phyloP scores from a whole-genome alignment of 1,140 invertebrate species.

The Drosophila tropicalis region DNA sequence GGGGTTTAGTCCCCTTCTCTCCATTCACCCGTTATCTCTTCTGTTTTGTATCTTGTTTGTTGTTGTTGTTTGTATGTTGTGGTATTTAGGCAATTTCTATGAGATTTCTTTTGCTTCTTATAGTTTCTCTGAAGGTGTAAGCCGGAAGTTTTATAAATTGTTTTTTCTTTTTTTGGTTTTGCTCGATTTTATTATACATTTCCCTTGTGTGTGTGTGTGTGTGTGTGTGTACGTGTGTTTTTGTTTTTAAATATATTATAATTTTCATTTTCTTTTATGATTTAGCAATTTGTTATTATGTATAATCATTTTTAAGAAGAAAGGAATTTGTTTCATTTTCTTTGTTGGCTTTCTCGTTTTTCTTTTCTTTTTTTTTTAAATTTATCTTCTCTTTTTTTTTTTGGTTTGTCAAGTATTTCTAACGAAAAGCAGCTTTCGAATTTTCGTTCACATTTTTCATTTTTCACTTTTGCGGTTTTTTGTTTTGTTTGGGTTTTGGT shows the following conservation, averaged over 20 bases:
- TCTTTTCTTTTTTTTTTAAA: conserved; percentile 12
- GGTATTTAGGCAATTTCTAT: conserved; percentile 61
- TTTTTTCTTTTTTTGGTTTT: too few relatives aligned
- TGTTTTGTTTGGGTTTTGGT: conserved; percentile 21
- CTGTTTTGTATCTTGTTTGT: conserved; percentile 51
- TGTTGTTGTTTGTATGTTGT: conserved; percentile 46
- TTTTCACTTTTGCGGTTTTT: conserved; percentile 35
- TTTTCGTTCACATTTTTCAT: conserved; percentile 26
- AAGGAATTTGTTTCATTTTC: conserved; percentile 63
- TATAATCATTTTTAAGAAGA: conserved; percentile 63
- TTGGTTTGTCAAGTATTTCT: conserved; percentile 30
- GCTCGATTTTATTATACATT: conserved; percentile 9
- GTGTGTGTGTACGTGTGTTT: not conserved
- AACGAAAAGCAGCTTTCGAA: conserved; percentile 56
- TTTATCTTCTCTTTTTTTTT: not conserved
- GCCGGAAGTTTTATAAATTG: conserved; percentile 55
- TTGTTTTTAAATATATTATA: conserved; percentile 38
- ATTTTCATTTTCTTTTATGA: conserved; percentile 25
- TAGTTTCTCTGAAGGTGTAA: conserved; percentile 50
- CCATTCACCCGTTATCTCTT: not conserved
- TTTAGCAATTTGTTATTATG: conserved; percentile 20
- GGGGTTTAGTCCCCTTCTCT: not conserved
- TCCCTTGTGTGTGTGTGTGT: not conserved
- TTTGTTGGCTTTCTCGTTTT: conserved; percentile 24
- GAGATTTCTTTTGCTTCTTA: conserved; percentile 41